Percentiles rank a stretch among this genome's conserved stretches.
phyloP scores from a whole-genome alignment of 2,797 vertebrate species.

The Falco concolor region DNA sequence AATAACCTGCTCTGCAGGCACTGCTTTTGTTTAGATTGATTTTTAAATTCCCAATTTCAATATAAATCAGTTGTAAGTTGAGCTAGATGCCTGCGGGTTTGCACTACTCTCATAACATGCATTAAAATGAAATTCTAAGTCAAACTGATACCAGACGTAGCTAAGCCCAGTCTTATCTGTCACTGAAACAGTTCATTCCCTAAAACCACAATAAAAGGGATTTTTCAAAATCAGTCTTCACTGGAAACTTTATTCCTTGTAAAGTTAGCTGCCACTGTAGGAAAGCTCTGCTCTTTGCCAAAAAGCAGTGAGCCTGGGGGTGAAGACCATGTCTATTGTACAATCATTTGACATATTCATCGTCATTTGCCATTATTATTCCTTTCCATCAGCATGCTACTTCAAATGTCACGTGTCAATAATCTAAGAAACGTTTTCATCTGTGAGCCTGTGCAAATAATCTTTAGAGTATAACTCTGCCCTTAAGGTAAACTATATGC shows the following conservation, averaged over 20 bases:
- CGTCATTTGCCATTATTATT: neutral
- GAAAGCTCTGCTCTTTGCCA: neutral
- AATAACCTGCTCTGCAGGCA: neutral
- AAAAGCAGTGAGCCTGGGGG: neutral
- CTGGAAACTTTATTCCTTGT: neutral
- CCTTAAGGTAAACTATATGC: neutral
- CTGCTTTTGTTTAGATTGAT: neutral
- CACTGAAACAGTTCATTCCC: neutral
- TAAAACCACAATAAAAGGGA: neutral
- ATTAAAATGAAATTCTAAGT: neutral
- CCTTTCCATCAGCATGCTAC: neutral
- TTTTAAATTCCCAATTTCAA: neutral
- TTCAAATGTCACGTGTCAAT: neutral
- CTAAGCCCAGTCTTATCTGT: neutral
- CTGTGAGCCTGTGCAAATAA: neutral
- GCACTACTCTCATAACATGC: neutral
- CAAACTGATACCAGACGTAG: neutral
- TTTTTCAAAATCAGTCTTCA: neutral
- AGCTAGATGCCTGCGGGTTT: neutral
- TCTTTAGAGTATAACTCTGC: neutral
- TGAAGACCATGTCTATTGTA: neutral
- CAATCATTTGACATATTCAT: neutral
- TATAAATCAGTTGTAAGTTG: neutral
- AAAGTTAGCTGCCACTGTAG: neutral
- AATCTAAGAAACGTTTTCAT: neutral